Evolutionary conservation across 2,797 vertebrate genomes (phyloP).

Genomic region (Orestias chungarensis): DNA sequence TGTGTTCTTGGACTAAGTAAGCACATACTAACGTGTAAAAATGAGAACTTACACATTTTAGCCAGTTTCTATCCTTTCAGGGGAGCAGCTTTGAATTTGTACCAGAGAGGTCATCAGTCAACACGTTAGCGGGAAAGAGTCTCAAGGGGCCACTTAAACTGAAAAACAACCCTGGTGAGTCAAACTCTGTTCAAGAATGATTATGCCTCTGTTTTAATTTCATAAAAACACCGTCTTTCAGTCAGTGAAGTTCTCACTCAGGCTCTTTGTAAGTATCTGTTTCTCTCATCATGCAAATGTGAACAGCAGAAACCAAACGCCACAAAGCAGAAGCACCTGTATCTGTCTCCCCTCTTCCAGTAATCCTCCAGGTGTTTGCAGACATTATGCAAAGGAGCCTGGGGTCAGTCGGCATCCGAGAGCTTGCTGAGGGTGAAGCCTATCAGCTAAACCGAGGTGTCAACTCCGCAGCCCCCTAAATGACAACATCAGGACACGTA

Average conservation of each 20-base stretch:
- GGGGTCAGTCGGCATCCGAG: not conserved
- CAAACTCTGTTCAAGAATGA: not conserved
- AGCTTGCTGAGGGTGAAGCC: not conserved
- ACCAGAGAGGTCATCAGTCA: not conserved
- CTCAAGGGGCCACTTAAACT: not conserved
- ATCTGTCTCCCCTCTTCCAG: not conserved
- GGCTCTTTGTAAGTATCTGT: not conserved
- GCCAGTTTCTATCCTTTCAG: not conserved
- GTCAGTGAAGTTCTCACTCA: not conserved
- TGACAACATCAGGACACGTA: not conserved
- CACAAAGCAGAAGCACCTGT: not conserved
- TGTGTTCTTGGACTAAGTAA: not conserved
- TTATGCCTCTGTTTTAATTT: not conserved
- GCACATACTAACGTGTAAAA: not conserved
- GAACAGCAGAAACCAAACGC: conserved; percentile 9
- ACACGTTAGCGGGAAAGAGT: not conserved
- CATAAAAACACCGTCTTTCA: too few species aligned
- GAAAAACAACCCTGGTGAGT: not conserved
- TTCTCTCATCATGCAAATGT: conserved; percentile 15
- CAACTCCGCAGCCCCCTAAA: not conserved
- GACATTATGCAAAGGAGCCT: conserved; percentile 16
- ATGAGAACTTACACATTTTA: conserved; percentile 3
- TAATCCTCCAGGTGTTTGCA: conserved; percentile 3
- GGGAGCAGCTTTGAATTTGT: not conserved
- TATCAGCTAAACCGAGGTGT: conserved; percentile 7